Base-by-base conservation (phyloP, 2,888 invertebrate species). In the Plagiodera versicolora region DNA sequence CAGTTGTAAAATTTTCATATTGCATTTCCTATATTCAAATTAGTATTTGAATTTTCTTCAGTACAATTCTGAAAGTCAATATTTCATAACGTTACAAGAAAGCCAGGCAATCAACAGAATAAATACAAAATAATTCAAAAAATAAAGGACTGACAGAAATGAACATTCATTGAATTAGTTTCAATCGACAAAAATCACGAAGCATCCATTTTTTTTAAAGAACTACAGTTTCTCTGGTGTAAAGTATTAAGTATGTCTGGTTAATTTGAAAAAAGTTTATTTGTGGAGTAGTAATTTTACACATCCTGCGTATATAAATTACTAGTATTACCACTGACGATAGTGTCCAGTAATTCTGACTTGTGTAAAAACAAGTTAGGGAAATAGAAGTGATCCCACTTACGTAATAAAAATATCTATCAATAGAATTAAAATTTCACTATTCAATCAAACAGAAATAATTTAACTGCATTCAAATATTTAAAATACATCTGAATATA, bases 381-480 rank as follows among this genome's bases (percentile, higher is more conserved):
- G 24, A 50, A 51, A 55, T 48, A 55, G 60, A 57, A 52, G 56
- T 60, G 63, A 65, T 63, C 66, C 69, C 67, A 63, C 67, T 65
- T 60, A 63, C 58, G 47, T 48, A 62, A 65, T 61, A 65, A 66
- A 64, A 66, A 65, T 65, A 58, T 66, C 63, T 66, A 58, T 55
- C 49, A 58, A 58, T 55, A 58, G 32, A 58, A 58, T 35, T 61
- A 50, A 58, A 56, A 58, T 39, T 65, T 60, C 54, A 32, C 45
- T 57, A 66, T 58, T 64, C n/a, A 53, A 65, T 67, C 61, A 63
- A 67, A 61, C 62, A 67, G 62, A 67, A 65, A 67, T 64, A 66
- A 65, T 67, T 64, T 67, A 67, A 67, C 67, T 62, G 59, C 64
- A 61, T 67, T 63, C 58, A 63, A 63, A 59, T 67, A 65, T 65